A percentile compares a stretch with the other conserved stretches of the same genome.
Conservation (phyloP, 2,888 invertebrate species). For the Plebejus argus region DNA sequence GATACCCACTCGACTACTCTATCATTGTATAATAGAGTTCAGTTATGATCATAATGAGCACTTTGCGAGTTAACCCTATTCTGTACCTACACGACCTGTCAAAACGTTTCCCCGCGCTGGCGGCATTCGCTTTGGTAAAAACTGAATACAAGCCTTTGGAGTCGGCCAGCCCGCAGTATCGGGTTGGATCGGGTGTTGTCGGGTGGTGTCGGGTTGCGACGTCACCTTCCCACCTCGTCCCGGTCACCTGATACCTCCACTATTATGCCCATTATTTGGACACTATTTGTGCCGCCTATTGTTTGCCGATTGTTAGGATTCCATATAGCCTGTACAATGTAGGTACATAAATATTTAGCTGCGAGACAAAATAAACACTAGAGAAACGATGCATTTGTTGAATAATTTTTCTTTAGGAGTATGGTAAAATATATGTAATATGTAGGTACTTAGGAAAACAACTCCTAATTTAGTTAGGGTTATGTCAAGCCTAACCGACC, state of each 20-base stretch:
- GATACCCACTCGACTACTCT: not conserved
- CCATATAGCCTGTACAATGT: not conserved
- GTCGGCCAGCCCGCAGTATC: slow-evolving; percentile 37
- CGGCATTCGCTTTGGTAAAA: slow-evolving; percentile 44
- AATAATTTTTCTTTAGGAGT: too few relatives aligned
- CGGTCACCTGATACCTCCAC: slow-evolving; percentile 46
- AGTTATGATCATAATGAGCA: not conserved
- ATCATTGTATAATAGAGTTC: not conserved
- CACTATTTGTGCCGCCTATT: slow-evolving; percentile 47
- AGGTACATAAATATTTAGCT: slow-evolving; percentile 22
- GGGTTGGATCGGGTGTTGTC: slow-evolving; percentile 30
- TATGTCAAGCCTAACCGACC: too few relatives aligned
- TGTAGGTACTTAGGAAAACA: too few relatives aligned
- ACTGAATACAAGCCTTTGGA: slow-evolving; percentile 36
- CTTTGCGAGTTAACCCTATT: slow-evolving; percentile 10
- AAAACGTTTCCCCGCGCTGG: slow-evolving; percentile 46
- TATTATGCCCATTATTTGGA: slow-evolving; percentile 49
- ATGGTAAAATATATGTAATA: too few relatives aligned
- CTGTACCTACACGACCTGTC: slow-evolving; percentile 42
- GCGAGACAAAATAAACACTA: not conserved
- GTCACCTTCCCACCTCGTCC: slow-evolving; percentile 36
- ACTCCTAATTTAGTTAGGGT: too few relatives aligned
- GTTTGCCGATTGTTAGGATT: slow-evolving; percentile 35
- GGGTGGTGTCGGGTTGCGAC: slow-evolving; percentile 40
- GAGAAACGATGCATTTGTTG: not conserved